Base-by-base conservation (phyloP, 2,113 vertebrate species). In the Hiodon tergisus region DNA sequence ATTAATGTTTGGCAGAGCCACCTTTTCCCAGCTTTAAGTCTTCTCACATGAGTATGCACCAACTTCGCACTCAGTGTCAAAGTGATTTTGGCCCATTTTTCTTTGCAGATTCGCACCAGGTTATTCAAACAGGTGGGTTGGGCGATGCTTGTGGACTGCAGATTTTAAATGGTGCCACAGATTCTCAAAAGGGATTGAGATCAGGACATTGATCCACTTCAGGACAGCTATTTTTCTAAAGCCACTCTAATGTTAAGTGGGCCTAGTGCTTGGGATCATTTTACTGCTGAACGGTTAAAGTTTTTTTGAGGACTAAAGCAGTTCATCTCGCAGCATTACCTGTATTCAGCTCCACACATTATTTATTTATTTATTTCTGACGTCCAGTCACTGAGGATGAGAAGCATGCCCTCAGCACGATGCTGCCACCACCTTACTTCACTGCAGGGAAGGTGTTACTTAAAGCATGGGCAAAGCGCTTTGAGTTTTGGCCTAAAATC, bases 71-170 rank as follows among this genome's bases (percentile, higher is more conserved):
- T 59, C 58, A 59, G 58, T 59, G 58, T 59, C 58, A 59, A 59
- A 59, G 58, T 59, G 5, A 59, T 59, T 59, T 59, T 59, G 58
- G 58, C 58, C 58, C 58, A 59, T 59, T 59, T 59, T 59, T 59
- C 58, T 59, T 59, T 59, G 58, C 58, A 59, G 58, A 59, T 59
- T 59, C 5, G 58, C 58, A 59, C 58, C 58, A 59, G 58, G 58
- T 59, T 59, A 59, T 59, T 59, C 58, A 59, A 59, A 59, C 58
- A 59, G 58, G 58, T 59, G 58, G 58, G 58, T 59, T 59, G 58
- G 58, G 3, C 58, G 58, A 59, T 59, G 58, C 58, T 59, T 59
- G 58, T 59, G 58, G 58, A 59, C 5, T 59, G 31, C 31, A 31
- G 31, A 31, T 31, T 31, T 31, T 31, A 31, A 31, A 31, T 31